Conservation (phyloP, 2,797 vertebrate species). For the Poliocrania exsul region DNA sequence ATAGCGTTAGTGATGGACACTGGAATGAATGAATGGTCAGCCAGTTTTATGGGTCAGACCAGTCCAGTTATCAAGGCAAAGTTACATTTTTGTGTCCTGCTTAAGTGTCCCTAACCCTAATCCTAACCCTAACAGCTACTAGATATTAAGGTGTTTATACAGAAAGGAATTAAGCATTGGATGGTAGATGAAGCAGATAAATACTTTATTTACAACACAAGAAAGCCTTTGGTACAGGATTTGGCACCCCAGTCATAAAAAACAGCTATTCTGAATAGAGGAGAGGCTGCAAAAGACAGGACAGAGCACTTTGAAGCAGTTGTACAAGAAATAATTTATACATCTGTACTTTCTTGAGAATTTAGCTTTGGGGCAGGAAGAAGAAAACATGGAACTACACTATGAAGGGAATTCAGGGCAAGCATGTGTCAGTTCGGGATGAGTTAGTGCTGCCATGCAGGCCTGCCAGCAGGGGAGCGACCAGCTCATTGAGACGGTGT, state of each 20-base stretch:
- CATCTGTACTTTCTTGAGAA: background rate
- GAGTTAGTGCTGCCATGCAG: background rate
- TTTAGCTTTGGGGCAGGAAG: background rate
- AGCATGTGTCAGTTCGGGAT: background rate
- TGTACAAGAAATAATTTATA: background rate
- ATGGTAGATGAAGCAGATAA: background rate
- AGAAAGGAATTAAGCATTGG: background rate
- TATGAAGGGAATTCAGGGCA: background rate
- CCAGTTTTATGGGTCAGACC: accelerated
- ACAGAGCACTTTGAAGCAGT: background rate
- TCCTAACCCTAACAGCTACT: background rate
- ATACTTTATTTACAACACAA: background rate
- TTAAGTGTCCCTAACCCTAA: background rate
- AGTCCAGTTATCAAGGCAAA: background rate
- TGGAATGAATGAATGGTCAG: background rate
- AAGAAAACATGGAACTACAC: background rate
- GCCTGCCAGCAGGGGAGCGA: background rate
- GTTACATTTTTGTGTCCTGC: background rate
- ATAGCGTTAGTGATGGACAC: background rate
- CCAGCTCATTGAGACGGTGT: background rate
- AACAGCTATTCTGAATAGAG: background rate
- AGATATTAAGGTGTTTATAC: background rate
- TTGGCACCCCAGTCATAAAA: background rate
- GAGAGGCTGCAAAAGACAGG: background rate
- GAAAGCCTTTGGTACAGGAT: background rate